phyloP scores from a whole-genome alignment of 2,113 vertebrate genomes.

The Microtus ochrogaster region DNA sequence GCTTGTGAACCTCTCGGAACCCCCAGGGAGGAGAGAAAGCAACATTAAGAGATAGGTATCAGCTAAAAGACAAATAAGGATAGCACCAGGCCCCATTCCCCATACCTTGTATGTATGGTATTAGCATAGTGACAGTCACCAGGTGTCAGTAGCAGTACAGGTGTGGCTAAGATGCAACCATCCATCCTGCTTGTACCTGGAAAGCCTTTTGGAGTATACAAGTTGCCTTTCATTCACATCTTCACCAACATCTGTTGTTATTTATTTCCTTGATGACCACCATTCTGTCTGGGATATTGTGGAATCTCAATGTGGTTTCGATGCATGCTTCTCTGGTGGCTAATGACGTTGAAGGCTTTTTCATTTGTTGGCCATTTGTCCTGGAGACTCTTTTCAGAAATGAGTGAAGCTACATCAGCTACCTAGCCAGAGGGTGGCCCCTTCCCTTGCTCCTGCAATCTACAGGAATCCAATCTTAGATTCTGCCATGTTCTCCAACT shows the following conservation, averaged over 20 bases:
- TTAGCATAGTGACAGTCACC: background rate
- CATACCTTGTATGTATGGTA: background rate
- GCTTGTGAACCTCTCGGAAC: background rate
- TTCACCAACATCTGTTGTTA: background rate
- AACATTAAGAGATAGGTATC: fast-evolving
- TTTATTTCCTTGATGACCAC: background rate
- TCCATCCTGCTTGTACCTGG: background rate
- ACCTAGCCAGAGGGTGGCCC: background rate
- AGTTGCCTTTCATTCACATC: background rate
- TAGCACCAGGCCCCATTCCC: background rate
- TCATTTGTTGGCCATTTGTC: background rate
- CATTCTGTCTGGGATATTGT: background rate
- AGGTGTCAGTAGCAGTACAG: too few relatives aligned
- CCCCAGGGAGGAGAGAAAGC: background rate
- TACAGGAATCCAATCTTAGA: background rate
- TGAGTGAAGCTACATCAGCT: background rate
- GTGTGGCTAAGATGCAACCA: fast-evolving
- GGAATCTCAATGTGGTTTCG: background rate
- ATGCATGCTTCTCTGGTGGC: background rate
- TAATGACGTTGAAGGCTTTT: background rate
- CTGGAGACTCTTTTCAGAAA: background rate
- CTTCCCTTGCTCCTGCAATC: background rate
- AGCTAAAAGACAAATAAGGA: background rate
- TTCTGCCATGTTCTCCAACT: background rate
- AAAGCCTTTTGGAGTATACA: background rate